Conservation (phyloP, 2,888 invertebrate species). For the Augochlorella aurata region DNA sequence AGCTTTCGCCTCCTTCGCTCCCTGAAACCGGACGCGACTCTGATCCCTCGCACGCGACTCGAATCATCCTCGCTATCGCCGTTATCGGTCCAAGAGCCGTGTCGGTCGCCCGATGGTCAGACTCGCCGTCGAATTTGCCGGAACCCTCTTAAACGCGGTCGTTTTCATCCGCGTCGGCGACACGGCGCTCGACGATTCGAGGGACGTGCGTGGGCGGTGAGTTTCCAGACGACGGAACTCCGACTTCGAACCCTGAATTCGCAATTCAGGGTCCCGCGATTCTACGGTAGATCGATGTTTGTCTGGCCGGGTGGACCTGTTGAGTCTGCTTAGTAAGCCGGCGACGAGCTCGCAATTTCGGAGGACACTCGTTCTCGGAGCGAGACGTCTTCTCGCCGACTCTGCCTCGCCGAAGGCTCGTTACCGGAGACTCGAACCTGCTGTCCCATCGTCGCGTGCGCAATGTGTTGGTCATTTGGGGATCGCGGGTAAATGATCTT, state of each 20-base stretch:
- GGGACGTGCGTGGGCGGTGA: neutral
- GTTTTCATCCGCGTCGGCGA: neutral
- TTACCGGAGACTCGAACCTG: neutral
- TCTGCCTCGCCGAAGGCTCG: neutral
- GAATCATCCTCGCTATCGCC: conserved; percentile 19
- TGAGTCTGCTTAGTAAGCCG: neutral
- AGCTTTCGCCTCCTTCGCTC: conserved; percentile 51
- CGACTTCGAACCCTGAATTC: neutral
- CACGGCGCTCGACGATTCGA: neutral
- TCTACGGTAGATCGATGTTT: conserved; percentile 2
- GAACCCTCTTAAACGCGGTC: no score
- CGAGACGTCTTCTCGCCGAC: neutral
- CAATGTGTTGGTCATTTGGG: no score
- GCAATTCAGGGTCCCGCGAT: neutral
- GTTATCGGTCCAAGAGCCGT: neutral
- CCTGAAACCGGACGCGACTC: conserved; percentile 56
- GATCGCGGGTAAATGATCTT: no score
- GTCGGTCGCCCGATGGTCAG: neutral
- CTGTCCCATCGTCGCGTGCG: no score
- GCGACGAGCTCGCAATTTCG: neutral
- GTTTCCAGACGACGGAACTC: neutral
- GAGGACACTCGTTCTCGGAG: neutral
- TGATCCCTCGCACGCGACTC: conserved; percentile 31
- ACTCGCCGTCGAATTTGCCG: no score
- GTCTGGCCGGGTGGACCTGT: neutral